Base-by-base conservation (phyloP, 2,113 vertebrate genomes). In the Centropus bengalensis region DNA sequence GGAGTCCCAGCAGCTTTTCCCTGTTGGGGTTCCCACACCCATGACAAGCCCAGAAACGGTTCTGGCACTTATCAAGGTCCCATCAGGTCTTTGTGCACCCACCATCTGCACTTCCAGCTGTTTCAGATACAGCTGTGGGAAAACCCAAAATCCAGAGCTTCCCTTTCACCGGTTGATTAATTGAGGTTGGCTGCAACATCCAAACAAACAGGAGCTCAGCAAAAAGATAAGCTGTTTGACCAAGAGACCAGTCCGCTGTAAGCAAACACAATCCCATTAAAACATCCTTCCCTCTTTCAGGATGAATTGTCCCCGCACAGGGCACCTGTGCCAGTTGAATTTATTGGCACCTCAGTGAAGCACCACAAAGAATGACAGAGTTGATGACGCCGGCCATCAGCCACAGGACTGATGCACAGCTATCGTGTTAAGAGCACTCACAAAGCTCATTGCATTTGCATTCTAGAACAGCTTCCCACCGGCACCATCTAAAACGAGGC, bases 21-120 rank as follows among this genome's bases (percentile, higher is more conserved):
- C 0, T 8, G 13, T 7, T 44, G n/a, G 55, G 20, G 32, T 42
- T 87, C 89, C 76, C 74, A 70, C 12, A 47, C 28, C 44, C 20
- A 30, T 24, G 58, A 66, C 5, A 28, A 69, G 42, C 24, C 36
- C 38, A 77, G 49, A 67, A 70, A 55, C 3, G 1, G 40, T n/a
- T 16, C 9, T 0, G 0, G 64, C 55, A 74, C 42, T 6, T 5
- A 21, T 5, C 28, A 32, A 33, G 44, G 77, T 26, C 32, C 0
- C 0, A 18, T 12, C 17, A 15, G 30, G 32, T 52, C 58, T 77
- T 60, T 30, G 14, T 12, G 14, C 38, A 70, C 28, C 69, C 14
- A 75, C 68, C 7, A 5, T 8, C 5, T 56, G 52, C 18, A 36
- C n/a, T 44, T 36, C 33, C 36, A 85, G 86, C 60, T 76, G 44